Base-by-base conservation (phyloP, 2,797 vertebrate species). In the Chaetodon trifasciatus region DNA sequence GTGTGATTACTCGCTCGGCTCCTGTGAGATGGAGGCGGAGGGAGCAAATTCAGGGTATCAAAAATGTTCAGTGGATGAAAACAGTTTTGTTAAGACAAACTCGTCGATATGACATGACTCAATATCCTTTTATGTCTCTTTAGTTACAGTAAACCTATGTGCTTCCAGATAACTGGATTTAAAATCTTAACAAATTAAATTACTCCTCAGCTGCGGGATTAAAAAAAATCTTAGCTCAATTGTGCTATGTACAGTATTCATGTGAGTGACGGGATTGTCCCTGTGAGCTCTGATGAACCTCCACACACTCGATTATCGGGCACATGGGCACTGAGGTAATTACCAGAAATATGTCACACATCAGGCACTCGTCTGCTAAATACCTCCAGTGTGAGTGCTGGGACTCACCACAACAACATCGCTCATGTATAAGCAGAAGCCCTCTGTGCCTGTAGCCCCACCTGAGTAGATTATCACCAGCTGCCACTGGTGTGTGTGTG, bases 1-100 rank as follows among this genome's bases (percentile, higher is more conserved):
- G 94, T 0, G 97, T 97, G 94, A 99, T 98, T 79, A 98, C 98
- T 76, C 98, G 96, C 93, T 99, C 98, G 0, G 97, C 98, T 46
- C 98, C 98, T 99, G 21, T 1, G 32, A 63, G 47, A 60, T 23
- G 63, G 13, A 40, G 6, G 32, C 1, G 23, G 23, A 79, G 24
- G 49, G 15, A 24, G 21, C 56, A 17, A 1, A 9, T 16, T 46
- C 4, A 57, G 23, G 10, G 42, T 11, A 44, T 44, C 42, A 44
- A 13, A 40, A 40, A 40, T 11, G 11, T 3, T 40, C 11, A 11
- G 2, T 3, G 10, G 11, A 40, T 40, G 40, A 40, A 32, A 32
- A 32, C 28, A 32, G 28, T 32, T 32, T 32, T 32, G 28, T 3
- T 3, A 32, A 32, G 28, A 32, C 28, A 32, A 32, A 40, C 9